Conservation (phyloP, 2,797 vertebrate genomes). For the Discoglossus pictus region DNA sequence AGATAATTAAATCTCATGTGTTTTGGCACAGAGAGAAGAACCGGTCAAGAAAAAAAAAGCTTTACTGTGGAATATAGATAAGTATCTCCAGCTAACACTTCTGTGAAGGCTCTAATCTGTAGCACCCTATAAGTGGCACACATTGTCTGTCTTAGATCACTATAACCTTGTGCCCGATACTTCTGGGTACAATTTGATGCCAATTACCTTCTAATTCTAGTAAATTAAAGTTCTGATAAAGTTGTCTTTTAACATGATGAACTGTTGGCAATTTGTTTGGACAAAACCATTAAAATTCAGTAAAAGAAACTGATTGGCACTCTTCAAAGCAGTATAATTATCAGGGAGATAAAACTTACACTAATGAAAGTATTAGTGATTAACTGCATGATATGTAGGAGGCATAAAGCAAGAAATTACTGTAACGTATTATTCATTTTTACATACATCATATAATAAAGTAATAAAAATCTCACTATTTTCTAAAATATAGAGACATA, state of each 20-base stretch:
- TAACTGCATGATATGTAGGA: slow-evolving; percentile 47
- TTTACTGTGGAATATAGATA: no score
- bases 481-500: slow-evolving; percentile 4
- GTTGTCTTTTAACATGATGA: slow-evolving; percentile 50
- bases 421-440: slow-evolving; percentile 30
- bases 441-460: slow-evolving; percentile 22
- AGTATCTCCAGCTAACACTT: no score
- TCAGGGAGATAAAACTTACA: slow-evolving; percentile 32
- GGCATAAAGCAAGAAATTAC: slow-evolving; percentile 27
- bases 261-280: slow-evolving; percentile 41
- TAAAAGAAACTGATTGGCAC: slow-evolving; percentile 36
- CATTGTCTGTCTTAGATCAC: no score
- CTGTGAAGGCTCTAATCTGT: no score
- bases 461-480: slow-evolving; percentile 31
- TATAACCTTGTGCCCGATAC: slow-evolving; percentile 13
- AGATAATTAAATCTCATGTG: slow-evolving; percentile 29
- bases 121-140: no score
- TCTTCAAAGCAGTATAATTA: slow-evolving; percentile 50
- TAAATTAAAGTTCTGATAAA: slow-evolving; percentile 46
- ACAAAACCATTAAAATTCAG: slow-evolving; percentile 14
- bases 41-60: neutral
- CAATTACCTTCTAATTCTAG: neutral
- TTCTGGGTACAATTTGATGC: slow-evolving; percentile 31
- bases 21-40: slow-evolving; percentile 21
- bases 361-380: slow-evolving; percentile 24